Percentiles rank a stretch among this genome's conserved stretches.
Conservation (phyloP, 2,797 vertebrate species). For the Platalea minor region DNA sequence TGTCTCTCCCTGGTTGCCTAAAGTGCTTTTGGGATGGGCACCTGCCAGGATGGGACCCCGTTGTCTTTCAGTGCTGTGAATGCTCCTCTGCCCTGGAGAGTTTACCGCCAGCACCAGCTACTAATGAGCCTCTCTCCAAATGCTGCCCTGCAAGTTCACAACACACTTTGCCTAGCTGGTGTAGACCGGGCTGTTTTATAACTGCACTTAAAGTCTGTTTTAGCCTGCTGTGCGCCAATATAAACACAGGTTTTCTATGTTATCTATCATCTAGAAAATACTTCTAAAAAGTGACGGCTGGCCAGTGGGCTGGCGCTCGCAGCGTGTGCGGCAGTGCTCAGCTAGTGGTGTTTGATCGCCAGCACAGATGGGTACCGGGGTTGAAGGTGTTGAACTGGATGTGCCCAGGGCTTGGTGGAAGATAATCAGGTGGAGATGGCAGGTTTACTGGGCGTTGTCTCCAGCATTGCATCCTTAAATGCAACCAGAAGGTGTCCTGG, state of each 20-base stretch:
- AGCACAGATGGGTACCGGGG: not conserved
- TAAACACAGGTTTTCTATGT: slow-evolving; percentile 2
- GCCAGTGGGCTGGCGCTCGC: not conserved
- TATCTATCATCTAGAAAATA: not conserved
- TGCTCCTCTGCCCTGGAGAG: not conserved
- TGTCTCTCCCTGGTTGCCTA: not conserved
- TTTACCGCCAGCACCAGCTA: not conserved
- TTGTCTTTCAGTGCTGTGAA: not conserved
- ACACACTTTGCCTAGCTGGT: not conserved
- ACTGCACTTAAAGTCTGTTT: not conserved
- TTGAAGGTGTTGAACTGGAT: not conserved
- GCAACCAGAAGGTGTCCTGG: not conserved
- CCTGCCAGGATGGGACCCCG: not conserved
- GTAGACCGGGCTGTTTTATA: not conserved
- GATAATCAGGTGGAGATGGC: not conserved
- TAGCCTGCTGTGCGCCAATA: not conserved
- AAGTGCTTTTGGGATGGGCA: not conserved
- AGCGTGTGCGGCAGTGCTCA: fast-evolving
- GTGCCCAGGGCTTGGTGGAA: not conserved
- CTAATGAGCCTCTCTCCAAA: not conserved
- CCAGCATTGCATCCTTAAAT: too few species aligned
- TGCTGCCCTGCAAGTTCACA: not conserved
- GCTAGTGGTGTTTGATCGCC: not conserved
- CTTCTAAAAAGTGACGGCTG: not conserved
- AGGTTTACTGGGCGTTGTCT: not conserved